Percentiles rank a stretch among this genome's conserved stretches.
Conservation (phyloP, 2,888 invertebrate genomes). For the Parnassius smintheus region DNA sequence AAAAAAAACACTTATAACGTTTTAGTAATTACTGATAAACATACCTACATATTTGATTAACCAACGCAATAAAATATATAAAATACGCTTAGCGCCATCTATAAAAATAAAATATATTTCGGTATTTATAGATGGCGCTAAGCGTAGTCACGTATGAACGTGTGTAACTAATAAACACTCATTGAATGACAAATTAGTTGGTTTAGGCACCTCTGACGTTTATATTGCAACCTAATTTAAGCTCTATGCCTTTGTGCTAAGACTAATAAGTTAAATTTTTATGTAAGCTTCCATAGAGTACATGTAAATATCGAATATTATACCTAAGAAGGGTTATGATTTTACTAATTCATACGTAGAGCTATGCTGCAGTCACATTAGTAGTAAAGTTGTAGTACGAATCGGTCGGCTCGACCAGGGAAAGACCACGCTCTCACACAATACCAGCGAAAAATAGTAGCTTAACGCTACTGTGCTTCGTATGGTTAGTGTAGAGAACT, state of each 20-base stretch:
- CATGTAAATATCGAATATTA: constrained; percentile 18
- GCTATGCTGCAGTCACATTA: no score
- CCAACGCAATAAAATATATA: constrained; percentile 2
- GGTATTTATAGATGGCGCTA: constrained; percentile 24
- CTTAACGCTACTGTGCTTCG: no score
- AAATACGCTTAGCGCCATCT: no score
- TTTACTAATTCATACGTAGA: constrained; percentile 25
- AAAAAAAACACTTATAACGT: constrained; percentile 10
- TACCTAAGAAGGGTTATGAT: constrained; percentile 25
- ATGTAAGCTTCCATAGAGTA: not conserved
- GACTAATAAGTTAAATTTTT: not conserved
- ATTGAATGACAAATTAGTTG: constrained; percentile 17
- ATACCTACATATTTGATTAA: constrained; percentile 18
- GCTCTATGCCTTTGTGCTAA: constrained; percentile 1
- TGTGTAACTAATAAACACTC: not conserved
- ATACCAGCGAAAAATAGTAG: no score
- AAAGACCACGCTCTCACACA: no score
- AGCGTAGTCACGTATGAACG: constrained; percentile 12
- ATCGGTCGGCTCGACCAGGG: no score
- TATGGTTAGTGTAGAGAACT: no score
- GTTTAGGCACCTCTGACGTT: not conserved
- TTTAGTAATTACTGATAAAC: constrained; percentile 22
- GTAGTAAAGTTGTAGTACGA: no score
- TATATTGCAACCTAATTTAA: not conserved
- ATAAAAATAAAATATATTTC: no score